Evolutionary conservation across 2,113 vertebrate genomes (phyloP).

Genomic region (Struthidea cinerea): DNA sequence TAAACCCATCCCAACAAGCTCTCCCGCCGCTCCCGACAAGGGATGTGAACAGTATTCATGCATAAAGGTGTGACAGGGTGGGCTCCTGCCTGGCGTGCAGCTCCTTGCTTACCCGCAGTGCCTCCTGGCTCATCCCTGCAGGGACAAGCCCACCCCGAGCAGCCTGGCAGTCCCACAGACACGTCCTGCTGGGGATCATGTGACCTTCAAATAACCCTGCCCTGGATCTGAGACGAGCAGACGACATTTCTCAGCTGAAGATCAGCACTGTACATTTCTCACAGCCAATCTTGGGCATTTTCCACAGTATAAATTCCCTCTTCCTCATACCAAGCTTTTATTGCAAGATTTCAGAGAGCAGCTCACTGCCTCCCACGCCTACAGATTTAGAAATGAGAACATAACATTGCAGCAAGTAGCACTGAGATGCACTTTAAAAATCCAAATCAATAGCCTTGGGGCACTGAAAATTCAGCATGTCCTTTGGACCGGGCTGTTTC

Average conservation of each 20-base stretch:
- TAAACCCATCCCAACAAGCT: not conserved
- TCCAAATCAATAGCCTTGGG: not conserved
- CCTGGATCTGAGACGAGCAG: not conserved
- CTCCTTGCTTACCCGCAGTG: rapidly evolving
- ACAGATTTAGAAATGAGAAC: conserved; percentile 47
- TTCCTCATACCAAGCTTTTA: conserved; percentile 49
- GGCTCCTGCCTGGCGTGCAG: not conserved
- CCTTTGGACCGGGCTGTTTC: not conserved
- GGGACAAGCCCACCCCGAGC: not conserved
- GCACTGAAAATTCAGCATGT: not conserved
- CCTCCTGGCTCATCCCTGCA: rapidly evolving
- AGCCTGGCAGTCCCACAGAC: not conserved
- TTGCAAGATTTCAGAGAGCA: conserved; percentile 50
- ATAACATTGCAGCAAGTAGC: not conserved
- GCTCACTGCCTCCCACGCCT: conserved; percentile 27
- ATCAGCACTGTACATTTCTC: not conserved
- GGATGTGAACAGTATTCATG: not conserved
- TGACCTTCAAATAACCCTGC: conserved; percentile 16
- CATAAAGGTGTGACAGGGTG: not conserved
- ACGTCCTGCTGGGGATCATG: not conserved
- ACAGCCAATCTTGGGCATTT: conserved; percentile 20
- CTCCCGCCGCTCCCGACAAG: not conserved
- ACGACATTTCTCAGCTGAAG: not conserved
- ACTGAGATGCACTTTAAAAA: not conserved
- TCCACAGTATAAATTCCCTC: conserved; percentile 39